Evolutionary conservation across 2,113 vertebrate genomes (phyloP).

Genomic region (Aythya baeri): DNA sequence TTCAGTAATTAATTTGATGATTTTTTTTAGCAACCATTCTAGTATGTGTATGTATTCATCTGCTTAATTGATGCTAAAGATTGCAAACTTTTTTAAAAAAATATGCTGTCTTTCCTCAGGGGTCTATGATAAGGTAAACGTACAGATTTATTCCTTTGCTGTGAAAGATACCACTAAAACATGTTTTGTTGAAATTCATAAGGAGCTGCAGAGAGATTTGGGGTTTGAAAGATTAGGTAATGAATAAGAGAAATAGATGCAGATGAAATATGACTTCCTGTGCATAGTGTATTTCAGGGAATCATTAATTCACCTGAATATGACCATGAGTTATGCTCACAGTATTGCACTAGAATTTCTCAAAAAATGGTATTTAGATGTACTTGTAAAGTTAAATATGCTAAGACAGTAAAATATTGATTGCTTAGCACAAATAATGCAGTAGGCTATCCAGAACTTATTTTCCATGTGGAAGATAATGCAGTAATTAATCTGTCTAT

Average conservation of each 20-base stretch:
- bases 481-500: constrained; percentile 69
- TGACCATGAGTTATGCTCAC: constrained; percentile 65
- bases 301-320: constrained; percentile 75
- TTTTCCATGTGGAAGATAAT: constrained; percentile 71
- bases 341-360: constrained; percentile 71
- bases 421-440: constrained; percentile 73
- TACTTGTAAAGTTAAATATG: constrained; percentile 72
- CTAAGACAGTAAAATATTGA: constrained; percentile 73
- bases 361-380: constrained; percentile 68
- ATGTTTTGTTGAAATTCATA: constrained; percentile 70
- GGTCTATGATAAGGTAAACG: neutral
- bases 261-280: constrained; percentile 73
- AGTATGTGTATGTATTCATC: neutral
- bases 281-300: constrained; percentile 60
- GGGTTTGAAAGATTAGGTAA: constrained; percentile 69
- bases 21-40: neutral
- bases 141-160: constrained; percentile 38
- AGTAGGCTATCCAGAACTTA: constrained; percentile 58
- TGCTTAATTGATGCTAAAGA: neutral
- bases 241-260: constrained; percentile 72
- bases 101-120: neutral
- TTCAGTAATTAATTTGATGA: constrained; percentile 23
- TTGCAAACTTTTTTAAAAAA: neutral
- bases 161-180: constrained; percentile 21
- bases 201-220: constrained; percentile 35